Evolutionary conservation across 2,113 vertebrate species (phyloP).

Genomic region (Tonatia bakeri): DNA sequence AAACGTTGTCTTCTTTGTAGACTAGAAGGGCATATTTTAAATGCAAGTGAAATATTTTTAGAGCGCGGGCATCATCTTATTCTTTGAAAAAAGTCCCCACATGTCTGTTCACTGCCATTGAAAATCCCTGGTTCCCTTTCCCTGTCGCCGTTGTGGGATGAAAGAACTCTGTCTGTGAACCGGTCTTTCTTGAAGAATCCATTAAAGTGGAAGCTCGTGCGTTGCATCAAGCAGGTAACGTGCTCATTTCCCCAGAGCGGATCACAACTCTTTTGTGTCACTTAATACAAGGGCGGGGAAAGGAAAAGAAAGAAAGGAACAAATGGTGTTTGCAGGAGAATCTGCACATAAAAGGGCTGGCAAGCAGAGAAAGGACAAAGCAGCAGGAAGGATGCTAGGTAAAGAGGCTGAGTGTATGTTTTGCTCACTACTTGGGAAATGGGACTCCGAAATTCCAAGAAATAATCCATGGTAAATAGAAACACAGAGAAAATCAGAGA

Average conservation of each 20-base stretch:
- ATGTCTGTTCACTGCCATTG: conserved; percentile 46
- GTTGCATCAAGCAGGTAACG: conserved; percentile 40
- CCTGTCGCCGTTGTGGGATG: conserved; percentile 46
- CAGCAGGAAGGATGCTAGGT: neutral
- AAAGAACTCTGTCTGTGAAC: conserved; percentile 68
- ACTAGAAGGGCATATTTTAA: conserved; percentile 54
- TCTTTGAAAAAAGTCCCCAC: conserved; percentile 57
- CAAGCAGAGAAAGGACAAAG: neutral
- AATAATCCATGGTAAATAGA: neutral
- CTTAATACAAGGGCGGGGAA: conserved; percentile 49
- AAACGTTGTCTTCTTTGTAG: conserved; percentile 52
- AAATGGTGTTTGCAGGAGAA: conserved; percentile 28
- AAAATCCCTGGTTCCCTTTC: conserved; percentile 64
- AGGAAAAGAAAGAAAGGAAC: conserved; percentile 47
- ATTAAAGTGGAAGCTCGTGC: conserved; percentile 65
- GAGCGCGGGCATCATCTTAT: neutral
- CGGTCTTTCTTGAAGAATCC: conserved; percentile 70
- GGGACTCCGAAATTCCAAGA: neutral
- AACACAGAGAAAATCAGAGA: neutral
- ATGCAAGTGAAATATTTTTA: conserved; percentile 65
- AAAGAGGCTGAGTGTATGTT: neutral
- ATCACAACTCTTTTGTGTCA: conserved; percentile 71
- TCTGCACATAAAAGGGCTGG: neutral
- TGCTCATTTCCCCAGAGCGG: conserved; percentile 56
- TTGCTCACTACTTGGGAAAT: conserved; percentile 30